Evolutionary conservation across 2,797 vertebrate genomes (phyloP), one percentile per base, ranked within the genome.

Genomic region (Chelonia mydas): DNA sequence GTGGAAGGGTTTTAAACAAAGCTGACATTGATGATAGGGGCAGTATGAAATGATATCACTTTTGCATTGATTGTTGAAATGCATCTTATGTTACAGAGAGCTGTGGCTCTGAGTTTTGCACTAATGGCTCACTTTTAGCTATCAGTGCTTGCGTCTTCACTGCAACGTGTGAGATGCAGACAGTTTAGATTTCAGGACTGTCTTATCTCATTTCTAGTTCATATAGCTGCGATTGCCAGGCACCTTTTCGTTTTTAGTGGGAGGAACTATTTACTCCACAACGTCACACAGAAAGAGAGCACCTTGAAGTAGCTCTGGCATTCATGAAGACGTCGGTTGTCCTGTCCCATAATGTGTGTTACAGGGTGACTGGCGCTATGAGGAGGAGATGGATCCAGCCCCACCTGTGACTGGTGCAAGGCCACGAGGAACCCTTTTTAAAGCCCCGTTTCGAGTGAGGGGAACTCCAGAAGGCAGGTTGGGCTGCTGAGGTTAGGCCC

Each of bases 241-340:
- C 59, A 41, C 77, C 50, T 55, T 83, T n/a, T 15, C 86, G 49
- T 41, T 77, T 77, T 47, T 27, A 33, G 12, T 19, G 19, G 76
- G 68, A 83, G 68, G 33, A 68, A 23, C n/a, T 12, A 72, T 10
- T 72, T 72, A 21, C 19, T 41, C 68, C 68, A 9, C 12, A 72
- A 19, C 81, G 50, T 11, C 84, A 37, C 0, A n/a, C 33, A 76
- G 77, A 80, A 50, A 11, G 50, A 87, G 11, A 83, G 72, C 57
- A 72, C 2, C 0, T 77, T 41, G 90, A 5, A 1, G 21, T 0
- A 72, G 0, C 31, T 33, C n/a, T 3, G 3, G 19, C 10, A 61
- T 47, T 15, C 31, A 88, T 77, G 55, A 2, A 2, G 59, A 41
- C 6, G 19, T 6, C n/a, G 23, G 2, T 16, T 5, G 90, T 27